phyloP scores from a whole-genome alignment of 2,797 vertebrate species.

The Erethizon dorsatum region DNA sequence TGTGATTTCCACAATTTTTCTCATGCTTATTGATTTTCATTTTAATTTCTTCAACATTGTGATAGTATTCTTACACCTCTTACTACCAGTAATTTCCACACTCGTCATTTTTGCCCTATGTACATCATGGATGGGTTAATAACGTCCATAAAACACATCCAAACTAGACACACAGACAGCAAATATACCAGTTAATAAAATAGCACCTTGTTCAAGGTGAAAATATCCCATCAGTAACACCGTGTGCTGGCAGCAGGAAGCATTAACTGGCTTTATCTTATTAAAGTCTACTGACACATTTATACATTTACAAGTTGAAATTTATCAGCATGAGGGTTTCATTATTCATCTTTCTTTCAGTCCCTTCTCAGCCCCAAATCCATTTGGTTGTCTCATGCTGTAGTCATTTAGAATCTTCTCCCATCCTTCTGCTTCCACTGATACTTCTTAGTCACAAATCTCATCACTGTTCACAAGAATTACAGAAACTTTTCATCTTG shows the following conservation, averaged over 20 bases:
- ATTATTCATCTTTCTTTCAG: background rate
- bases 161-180: background rate
- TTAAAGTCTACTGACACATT: background rate
- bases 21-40: conserved; percentile 1
- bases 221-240: background rate
- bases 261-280: background rate
- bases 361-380: background rate
- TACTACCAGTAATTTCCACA: conserved; percentile 21
- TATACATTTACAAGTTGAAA: background rate
- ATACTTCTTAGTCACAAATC: background rate
- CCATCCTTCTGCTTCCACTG: background rate
- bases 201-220: background rate
- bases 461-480: background rate
- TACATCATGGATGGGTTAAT: background rate
- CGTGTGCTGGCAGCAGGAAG: background rate
- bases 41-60: conserved; percentile 44
- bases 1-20: background rate
- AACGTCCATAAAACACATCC: background rate
- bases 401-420: background rate
- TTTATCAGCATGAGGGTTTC: background rate
- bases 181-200: conserved; percentile 8
- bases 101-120: background rate
- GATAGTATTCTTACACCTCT: background rate
- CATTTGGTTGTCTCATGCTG: background rate
- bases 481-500: background rate